Evolutionary conservation across 2,113 vertebrate species (phyloP), one percentile per base, ranked within the genome.

Genomic region (Leuciscus idus): DNA sequence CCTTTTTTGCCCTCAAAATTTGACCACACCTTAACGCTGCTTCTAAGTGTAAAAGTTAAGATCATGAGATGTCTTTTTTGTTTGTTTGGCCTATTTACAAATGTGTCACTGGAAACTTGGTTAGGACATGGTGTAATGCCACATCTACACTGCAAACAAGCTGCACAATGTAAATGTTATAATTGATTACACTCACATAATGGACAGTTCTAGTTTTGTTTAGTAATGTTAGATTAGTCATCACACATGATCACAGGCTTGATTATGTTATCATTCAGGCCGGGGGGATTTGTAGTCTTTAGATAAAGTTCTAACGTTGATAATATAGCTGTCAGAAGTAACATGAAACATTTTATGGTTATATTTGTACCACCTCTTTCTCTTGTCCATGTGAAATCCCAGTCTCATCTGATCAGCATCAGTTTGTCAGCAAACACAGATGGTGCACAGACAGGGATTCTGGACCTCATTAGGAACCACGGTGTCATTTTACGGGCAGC

Each of bases 321-420:
- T 78, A 50, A 46, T 75, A 74, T 74, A 74, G 28, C 50, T 78
- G 50, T 78, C 75, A 78, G 17, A 78, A 23, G 26, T 61, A 33
- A 36, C 4, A 33, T 28, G 28, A 83, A 83, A 26, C 9, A 13
- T 70, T 72, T 52, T 30, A 55, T 33, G 21, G 9, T 30, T 52
- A 21, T 83, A 33, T 70, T 36, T 83, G 23, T 19, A 66, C 50
- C 9, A 57, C 17, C 75, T 43, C 11, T 59, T 9, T 79, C 21
- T 61, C 11, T 57, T 23, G 19, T 33, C 76, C 55, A 39, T 80
- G 33, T 80, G 46, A 83, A 46, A 36, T 55, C 48, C 6, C 10
- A 30, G 26, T n/a, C n/a, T 70, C 46, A 48, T 82, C 26, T 10
- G n/a, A 68, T 82, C 62, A 52, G 26, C 43, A 50, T 52, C 46